Percentiles rank a stretch among this genome's conserved stretches.
These are phyloP conservation scores for Macrobrachium rosenbergii DNA, from an alignment of 1,140 invertebrate genomes.

Conservation along the genomic window DNA sequence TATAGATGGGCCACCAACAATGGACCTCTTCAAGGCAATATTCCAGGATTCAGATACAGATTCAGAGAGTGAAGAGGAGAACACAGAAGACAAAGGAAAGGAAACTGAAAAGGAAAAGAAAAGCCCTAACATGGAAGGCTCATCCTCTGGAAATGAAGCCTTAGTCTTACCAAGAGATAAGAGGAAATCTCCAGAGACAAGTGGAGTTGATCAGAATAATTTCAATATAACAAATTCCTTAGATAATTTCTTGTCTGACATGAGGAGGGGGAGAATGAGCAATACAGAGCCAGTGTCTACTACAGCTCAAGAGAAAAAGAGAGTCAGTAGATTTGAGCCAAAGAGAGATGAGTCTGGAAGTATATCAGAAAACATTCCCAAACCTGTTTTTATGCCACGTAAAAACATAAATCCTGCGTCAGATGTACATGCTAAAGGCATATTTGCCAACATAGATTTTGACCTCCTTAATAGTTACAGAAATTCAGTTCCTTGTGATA, in stretches of 20 bases:
- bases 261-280: not conserved
- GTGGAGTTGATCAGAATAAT: conserved; percentile 72
- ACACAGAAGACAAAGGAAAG: conserved; percentile 6
- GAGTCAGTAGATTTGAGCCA: conserved; percentile 23
- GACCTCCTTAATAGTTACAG: conserved; percentile 72
- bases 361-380: conserved; percentile 66
- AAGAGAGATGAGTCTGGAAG: conserved; percentile 66
- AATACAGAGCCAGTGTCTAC: not conserved
- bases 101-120: not conserved
- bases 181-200: not conserved
- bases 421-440: conserved; percentile 76
- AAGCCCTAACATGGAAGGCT: not conserved
- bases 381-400: conserved; percentile 77
- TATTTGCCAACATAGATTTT: conserved; percentile 82
- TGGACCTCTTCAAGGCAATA: conserved; percentile 75
- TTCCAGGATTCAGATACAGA: conserved; percentile 73
- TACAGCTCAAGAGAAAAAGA: conserved; percentile 1
- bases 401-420: conserved; percentile 8
- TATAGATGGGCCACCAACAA: conserved; percentile 69
- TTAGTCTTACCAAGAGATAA: not conserved
- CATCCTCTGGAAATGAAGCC: not conserved
- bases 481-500: conserved; percentile 24
- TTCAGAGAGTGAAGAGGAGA: conserved; percentile 71
- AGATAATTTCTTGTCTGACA: conserved; percentile 61
- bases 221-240: conserved; percentile 76